Conservation (phyloP, 2,888 invertebrate species). For the Sepiola atlantica region DNA sequence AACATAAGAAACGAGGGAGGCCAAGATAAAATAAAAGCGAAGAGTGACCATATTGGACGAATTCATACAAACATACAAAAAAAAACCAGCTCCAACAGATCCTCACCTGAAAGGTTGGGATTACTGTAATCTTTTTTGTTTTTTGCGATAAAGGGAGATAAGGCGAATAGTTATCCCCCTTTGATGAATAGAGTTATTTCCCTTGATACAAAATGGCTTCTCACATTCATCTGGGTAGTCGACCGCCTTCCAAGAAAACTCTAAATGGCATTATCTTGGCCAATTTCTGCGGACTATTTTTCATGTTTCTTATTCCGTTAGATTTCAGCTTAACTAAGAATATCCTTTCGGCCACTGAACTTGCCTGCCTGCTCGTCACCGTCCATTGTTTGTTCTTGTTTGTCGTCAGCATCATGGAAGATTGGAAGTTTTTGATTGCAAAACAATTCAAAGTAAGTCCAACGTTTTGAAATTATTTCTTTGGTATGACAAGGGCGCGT, state of each 20-base stretch:
- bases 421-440: not conserved
- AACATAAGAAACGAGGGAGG: too few relatives aligned
- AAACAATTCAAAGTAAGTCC: slow-evolving; percentile 37
- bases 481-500: too few relatives aligned
- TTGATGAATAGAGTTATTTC: not conserved
- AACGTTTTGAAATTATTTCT: not conserved
- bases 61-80: too few relatives aligned
- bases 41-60: too few relatives aligned
- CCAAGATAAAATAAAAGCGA: too few relatives aligned
- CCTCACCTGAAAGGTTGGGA: too few relatives aligned
- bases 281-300: not conserved
- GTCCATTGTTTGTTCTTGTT: not conserved
- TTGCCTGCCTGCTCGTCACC: not conserved
- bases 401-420: not conserved
- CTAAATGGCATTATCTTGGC: not conserved
- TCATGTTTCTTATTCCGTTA: not conserved
- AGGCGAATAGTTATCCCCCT: too few relatives aligned
- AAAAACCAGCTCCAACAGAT: too few relatives aligned
- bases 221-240: not conserved
- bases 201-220: slow-evolving; percentile 32
- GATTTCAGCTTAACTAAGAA: not conserved
- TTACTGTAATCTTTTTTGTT: too few relatives aligned
- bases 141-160: not conserved
- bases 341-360: not conserved
- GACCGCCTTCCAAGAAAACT: not conserved